phyloP scores from a whole-genome alignment of 2,888 invertebrate genomes.

The Stomorhina lunata region DNA sequence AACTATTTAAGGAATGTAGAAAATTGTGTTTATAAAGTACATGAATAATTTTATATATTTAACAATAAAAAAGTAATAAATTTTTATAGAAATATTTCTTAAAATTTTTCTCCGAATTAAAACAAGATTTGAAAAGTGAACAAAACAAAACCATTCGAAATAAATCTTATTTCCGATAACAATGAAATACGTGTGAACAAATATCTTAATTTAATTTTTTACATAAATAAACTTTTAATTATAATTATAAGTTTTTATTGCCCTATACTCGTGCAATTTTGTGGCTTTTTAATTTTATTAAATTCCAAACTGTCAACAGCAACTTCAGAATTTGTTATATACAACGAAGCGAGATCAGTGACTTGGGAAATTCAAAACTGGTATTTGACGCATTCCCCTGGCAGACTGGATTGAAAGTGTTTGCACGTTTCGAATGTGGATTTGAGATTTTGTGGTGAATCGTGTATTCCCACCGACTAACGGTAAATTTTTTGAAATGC shows the following conservation, averaged over 20 bases:
- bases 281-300: neutral
- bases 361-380: neutral
- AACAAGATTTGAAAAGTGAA: constrained; percentile 11
- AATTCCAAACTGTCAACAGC: constrained; percentile 47
- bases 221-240: constrained; percentile 3
- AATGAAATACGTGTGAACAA: constrained; percentile 42
- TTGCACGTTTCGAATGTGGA: neutral
- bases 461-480: constrained; percentile 1
- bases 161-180: constrained; percentile 27
- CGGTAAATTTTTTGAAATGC: constrained; percentile 13
- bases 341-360: neutral
- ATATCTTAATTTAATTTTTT: constrained; percentile 17
- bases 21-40: neutral
- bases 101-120: constrained; percentile 24
- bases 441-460: neutral
- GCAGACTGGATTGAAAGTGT: too few species aligned
- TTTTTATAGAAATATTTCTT: constrained; percentile 2
- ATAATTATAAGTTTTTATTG: neutral
- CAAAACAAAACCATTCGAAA: too few species aligned
- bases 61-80: constrained; percentile 1
- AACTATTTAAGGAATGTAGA: neutral
- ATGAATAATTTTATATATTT: neutral
- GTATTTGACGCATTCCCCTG: constrained; percentile 53
- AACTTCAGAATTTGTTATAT: neutral
- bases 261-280: neutral